Evolutionary conservation across 2,113 vertebrate species (phyloP), one percentile per base, ranked within the genome.

Genomic region (Sinocyclocheilus anophthalmus): DNA sequence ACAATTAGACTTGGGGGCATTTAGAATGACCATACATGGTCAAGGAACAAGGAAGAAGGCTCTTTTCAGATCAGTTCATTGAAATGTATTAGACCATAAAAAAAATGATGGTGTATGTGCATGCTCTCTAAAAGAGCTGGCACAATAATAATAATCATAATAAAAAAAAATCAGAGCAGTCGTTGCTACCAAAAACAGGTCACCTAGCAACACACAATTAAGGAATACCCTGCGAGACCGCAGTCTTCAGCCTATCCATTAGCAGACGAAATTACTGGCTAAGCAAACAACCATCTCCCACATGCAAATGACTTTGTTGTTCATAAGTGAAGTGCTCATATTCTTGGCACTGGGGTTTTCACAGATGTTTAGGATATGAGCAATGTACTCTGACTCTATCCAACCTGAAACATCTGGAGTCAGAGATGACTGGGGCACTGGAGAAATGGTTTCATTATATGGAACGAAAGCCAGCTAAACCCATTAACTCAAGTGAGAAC

Each of bases 201-300:
- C 96, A 96, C 96, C 94, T 97, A 96, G 97, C 97, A 97, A 97
- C 97, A 92, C 95, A 95, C 96, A 97, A 97, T 97, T 97, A 97
- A 97, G 96, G 94, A 97, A 96, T 95, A 96, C 95, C 96, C 96
- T 96, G 96, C 96, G 94, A 95, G 96, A 96, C 95, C 94, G 91
- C 96, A 95, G 96, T 96, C 96, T 94, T 92, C 92, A 76, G 95
- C 93, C 93, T 91, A 93, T 96, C 96, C 96, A 97, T 97, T 97
- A 97, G 96, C 95, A 96, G 96, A 96, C 96, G 95, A 97, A 97
- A 97, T 97, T 96, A 96, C 95, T 93, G 94, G 95, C 96, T 95
- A 95, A 96, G 96, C 96, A 96, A 97, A 98, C 96, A 96, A 26
- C 55, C 77, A 37, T 96, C 95, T 96, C 95, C 94, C 91, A 94